These are phyloP conservation scores for Bombyx huttoni DNA, from an alignment of 2,888 invertebrate species.

Conservation along the genomic window DNA sequence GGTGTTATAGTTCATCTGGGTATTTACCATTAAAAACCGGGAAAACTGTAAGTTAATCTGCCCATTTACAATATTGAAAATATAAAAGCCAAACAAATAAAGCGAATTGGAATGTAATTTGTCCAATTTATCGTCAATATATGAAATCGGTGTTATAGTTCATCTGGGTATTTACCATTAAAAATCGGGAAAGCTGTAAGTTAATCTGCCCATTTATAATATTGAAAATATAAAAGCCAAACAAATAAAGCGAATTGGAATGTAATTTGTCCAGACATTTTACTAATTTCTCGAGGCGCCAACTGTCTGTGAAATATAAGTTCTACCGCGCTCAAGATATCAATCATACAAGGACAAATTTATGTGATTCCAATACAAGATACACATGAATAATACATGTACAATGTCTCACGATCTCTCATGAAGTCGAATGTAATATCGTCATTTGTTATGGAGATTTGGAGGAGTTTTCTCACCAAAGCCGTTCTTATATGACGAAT, in stretches of 20 bases:
- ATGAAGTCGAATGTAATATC: constrained; percentile 5
- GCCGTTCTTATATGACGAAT: not conserved
- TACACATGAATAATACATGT: constrained; percentile 5
- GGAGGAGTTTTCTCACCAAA: constrained; percentile 17
- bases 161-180: too few relatives aligned
- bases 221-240: not conserved
- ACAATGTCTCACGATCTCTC: not conserved
- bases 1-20: too few relatives aligned
- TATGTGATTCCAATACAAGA: constrained; percentile 30
- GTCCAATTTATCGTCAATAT: too few relatives aligned
- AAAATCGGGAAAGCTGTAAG: too few relatives aligned
- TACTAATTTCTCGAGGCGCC: constrained; percentile 3
- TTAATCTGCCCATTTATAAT: too few relatives aligned
- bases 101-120: not conserved
- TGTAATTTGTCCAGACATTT: not conserved
- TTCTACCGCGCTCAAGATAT: constrained; percentile 20
- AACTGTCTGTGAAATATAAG: constrained; percentile 25
- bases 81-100: not conserved
- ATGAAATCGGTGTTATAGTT: too few relatives aligned
- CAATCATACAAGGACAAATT: constrained; percentile 42
- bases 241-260: not conserved
- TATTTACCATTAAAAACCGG: too few relatives aligned
- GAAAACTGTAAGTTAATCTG: too few relatives aligned
- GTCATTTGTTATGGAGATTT: constrained; percentile 15
- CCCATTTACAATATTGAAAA: not conserved